Conservation (phyloP, 2,113 vertebrate species). For the Gobius niger region DNA sequence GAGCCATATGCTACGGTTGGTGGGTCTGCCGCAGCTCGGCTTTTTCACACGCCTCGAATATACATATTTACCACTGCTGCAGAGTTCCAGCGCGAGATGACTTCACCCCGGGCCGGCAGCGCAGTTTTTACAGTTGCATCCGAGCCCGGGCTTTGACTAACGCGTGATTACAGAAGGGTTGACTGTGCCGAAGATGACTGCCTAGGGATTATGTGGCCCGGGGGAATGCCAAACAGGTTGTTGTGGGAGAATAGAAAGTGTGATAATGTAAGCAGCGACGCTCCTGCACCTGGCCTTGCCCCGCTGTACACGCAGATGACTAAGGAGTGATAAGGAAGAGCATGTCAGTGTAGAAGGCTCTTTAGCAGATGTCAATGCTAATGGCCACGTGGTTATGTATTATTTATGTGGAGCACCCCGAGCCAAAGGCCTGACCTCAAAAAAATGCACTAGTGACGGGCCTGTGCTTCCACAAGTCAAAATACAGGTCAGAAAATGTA, state of each 20-base stretch:
- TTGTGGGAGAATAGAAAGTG: slow-evolving; percentile 8
- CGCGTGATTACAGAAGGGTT: slow-evolving; percentile 1
- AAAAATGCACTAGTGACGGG: not conserved
- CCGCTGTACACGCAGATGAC: not conserved
- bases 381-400: not conserved
- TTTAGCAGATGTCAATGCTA: slow-evolving; percentile 34
- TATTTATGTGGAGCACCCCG: not conserved
- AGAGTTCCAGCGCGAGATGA: slow-evolving; percentile 30
- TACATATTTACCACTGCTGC: slow-evolving; percentile 63
- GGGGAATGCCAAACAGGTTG: slow-evolving; percentile 23
- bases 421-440: slow-evolving; percentile 6
- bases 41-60: slow-evolving; percentile 67
- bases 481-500: not conserved
- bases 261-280: not conserved
- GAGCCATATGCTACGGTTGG: slow-evolving; percentile 72
- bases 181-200: not conserved
- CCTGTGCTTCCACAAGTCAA: not conserved
- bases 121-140: slow-evolving; percentile 21
- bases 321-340: slow-evolving; percentile 31
- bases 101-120: slow-evolving; percentile 34
- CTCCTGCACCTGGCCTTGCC: slow-evolving; percentile 40
- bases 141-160: slow-evolving; percentile 2
- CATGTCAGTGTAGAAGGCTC: slow-evolving; percentile 23
- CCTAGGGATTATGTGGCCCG: slow-evolving; percentile 12
- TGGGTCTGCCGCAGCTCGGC: slow-evolving; percentile 60